Evolutionary conservation across 1,140 invertebrate genomes (phyloP).

Genomic region (Pectinophora gossypiella): DNA sequence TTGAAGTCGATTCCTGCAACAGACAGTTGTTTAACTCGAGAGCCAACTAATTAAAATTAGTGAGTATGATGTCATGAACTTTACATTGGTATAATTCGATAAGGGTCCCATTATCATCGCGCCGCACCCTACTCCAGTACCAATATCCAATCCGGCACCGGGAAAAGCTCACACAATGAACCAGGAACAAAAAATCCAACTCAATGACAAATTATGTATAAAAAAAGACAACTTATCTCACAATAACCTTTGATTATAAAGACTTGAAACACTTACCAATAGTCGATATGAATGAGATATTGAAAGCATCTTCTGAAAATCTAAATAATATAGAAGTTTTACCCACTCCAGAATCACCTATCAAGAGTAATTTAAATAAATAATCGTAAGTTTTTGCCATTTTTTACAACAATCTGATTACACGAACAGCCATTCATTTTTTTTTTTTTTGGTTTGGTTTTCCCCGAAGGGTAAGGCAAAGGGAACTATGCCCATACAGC

Average conservation of each 20-base stretch:
- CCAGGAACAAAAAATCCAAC: constrained; percentile 56
- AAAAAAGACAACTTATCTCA: constrained; percentile 62
- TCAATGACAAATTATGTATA: constrained; percentile 54
- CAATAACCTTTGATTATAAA: constrained; percentile 69
- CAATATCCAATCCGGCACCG: constrained; percentile 9
- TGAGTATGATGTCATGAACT: constrained; percentile 69
- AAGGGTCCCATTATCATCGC: constrained; percentile 46
- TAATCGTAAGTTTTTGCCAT: constrained; percentile 98
- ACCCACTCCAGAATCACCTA: constrained; percentile 98
- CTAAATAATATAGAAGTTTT: constrained; percentile 99
- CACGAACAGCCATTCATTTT: constrained; percentile 35
- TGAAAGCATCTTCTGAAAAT: constrained; percentile 99
- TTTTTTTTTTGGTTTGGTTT: too few relatives aligned
- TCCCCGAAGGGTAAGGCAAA: too few relatives aligned
- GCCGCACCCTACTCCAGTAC: constrained; percentile 48
- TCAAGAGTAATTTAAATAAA: constrained; percentile 97
- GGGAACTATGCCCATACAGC: too few relatives aligned
- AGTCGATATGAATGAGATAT: constrained; percentile 98
- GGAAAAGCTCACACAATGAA: constrained; percentile 37
- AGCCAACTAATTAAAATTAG: constrained; percentile 66
- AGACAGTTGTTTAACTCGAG: constrained; percentile 38
- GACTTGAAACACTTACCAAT: constrained; percentile 85
- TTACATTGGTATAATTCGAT: constrained; percentile 54
- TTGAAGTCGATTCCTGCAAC: constrained; percentile 97
- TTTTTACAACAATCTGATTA: constrained; percentile 76